phyloP scores from a whole-genome alignment of 2,797 vertebrate species.

The Momotus momota region DNA sequence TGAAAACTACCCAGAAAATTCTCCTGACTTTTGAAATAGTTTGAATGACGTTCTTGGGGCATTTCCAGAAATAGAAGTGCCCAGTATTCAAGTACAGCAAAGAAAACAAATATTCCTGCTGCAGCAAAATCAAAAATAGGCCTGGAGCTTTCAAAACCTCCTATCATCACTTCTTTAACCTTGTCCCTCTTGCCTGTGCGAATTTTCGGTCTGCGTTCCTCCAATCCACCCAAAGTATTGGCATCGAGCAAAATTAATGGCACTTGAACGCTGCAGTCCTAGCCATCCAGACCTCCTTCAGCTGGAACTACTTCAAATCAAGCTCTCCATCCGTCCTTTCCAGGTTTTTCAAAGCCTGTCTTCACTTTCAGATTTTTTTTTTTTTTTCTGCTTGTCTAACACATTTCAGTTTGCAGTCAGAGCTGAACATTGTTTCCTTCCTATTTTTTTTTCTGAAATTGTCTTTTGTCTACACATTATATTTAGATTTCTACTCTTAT shows the following conservation, averaged over 20 bases:
- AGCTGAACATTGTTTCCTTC: background rate
- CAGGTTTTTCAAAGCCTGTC: background rate
- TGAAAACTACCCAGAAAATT: conserved; percentile 14
- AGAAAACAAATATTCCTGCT: conserved; percentile 28
- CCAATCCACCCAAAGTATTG: background rate
- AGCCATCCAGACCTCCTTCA: conserved; percentile 11
- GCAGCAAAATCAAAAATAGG: conserved; percentile 54
- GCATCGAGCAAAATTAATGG: background rate
- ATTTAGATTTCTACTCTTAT: background rate
- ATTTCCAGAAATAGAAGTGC: conserved; percentile 56
- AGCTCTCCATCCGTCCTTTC: background rate
- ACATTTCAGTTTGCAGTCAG: background rate
- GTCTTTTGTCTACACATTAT: background rate
- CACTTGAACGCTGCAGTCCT: background rate
- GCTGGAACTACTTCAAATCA: conserved; percentile 11
- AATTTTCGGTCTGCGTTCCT: background rate
- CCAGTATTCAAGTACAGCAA: background rate
- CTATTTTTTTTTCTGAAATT: background rate
- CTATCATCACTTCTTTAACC: conserved; percentile 23
- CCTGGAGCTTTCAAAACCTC: conserved; percentile 15
- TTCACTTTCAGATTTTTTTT: background rate
- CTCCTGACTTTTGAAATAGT: conserved; percentile 38
- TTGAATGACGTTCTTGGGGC: conserved; percentile 6
- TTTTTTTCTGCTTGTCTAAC: background rate
- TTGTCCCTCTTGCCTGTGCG: background rate